A percentile compares a stretch with the other conserved stretches of the same genome.
Evolutionary conservation across 2,113 vertebrate species (phyloP).

Genomic region (Entomyzon cyanotis): DNA sequence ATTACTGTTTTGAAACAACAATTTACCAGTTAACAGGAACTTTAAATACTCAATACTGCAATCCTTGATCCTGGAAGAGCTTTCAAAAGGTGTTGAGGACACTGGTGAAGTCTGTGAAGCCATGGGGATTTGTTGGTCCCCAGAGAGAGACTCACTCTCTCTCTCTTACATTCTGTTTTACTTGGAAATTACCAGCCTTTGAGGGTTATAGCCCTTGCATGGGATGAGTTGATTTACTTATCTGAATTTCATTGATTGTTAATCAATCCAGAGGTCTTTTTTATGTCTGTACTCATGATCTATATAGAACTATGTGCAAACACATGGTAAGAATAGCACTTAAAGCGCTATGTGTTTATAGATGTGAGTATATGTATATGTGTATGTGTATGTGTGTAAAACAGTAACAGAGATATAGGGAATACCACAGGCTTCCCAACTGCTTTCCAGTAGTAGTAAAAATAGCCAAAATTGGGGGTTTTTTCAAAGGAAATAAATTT

Average conservation of each 20-base stretch:
- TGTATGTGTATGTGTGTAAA: background rate
- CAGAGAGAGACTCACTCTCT: background rate
- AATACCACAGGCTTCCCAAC: background rate
- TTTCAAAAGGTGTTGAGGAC: background rate
- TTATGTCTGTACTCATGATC: background rate
- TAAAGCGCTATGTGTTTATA: background rate
- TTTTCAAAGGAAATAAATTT: background rate
- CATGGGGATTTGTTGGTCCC: background rate
- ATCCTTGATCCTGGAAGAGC: background rate
- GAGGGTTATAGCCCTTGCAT: background rate
- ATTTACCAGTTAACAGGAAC: background rate
- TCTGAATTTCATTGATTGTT: background rate
- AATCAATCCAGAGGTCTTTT: background rate
- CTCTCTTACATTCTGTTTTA: conserved; percentile 3
- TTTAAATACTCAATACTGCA: background rate
- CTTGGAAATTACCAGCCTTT: background rate
- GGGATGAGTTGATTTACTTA: background rate
- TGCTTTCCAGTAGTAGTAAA: background rate
- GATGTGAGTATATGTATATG: rapidly evolving
- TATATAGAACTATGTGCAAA: background rate
- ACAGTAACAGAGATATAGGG: background rate
- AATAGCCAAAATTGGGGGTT: background rate
- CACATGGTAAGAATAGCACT: background rate
- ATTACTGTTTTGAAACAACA: background rate
- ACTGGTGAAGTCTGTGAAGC: background rate